Percentiles rank a stretch among this genome's conserved stretches.
Conservation (phyloP, 2,113 vertebrate genomes). For the Corydoras sp. region DNA sequence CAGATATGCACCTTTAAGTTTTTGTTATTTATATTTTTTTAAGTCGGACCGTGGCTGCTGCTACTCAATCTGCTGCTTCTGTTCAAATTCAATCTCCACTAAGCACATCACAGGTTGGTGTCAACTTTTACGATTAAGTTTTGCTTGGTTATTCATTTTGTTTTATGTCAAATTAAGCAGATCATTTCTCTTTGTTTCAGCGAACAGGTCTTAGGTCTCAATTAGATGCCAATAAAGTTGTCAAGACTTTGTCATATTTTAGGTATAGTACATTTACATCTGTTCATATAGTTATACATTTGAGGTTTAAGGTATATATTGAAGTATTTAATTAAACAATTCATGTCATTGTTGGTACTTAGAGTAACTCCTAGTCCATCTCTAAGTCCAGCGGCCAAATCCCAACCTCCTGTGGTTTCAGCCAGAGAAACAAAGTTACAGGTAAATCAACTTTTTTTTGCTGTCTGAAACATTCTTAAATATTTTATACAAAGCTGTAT, state of each 20-base stretch:
- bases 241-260: not conserved
- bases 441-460: conserved; percentile 35
- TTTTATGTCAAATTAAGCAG: not conserved
- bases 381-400: conserved; percentile 3
- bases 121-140: no score
- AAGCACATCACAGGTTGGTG: conserved; percentile 17
- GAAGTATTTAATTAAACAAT: no score
- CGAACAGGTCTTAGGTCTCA: conserved; percentile 10
- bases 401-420: conserved; percentile 41
- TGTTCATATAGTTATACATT: no score
- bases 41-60: conserved; percentile 3
- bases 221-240: not conserved
- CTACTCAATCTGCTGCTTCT: not conserved
- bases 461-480: not conserved
- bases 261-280: conserved; percentile 28
- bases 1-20: not conserved
- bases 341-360: not conserved
- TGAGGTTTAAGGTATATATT: not conserved
- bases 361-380: conserved; percentile 11
- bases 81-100: not conserved
- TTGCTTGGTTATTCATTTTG: not conserved
- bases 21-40: not conserved
- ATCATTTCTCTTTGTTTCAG: conserved; percentile 4
- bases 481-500: no score
- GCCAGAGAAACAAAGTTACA: conserved; percentile 52